A percentile compares a stretch with the other conserved stretches of the same genome.
Evolutionary conservation across 2,888 invertebrate species (phyloP).

Genomic region (Serrognathus titanus): DNA sequence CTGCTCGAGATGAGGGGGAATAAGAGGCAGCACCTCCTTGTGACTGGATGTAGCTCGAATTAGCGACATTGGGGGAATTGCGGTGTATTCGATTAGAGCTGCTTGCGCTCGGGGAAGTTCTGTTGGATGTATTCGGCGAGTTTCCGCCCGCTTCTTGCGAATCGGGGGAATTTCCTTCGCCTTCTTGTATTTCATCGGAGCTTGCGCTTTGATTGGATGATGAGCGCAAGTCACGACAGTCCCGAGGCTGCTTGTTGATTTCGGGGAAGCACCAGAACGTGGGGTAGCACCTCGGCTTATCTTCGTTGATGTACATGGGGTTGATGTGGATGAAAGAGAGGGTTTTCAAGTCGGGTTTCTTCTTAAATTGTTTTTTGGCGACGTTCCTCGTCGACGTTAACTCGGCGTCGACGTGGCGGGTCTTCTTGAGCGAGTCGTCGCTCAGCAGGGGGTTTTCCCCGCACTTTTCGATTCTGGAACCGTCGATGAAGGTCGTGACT

Average conservation of each 20-base stretch:
- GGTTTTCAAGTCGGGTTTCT: constrained; percentile 5
- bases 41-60: no score
- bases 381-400: background rate
- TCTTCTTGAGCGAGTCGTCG: background rate
- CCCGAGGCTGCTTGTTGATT: background rate
- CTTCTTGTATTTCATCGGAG: background rate
- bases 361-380: background rate
- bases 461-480: constrained; percentile 7
- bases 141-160: no score
- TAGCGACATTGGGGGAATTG: no score
- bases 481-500: constrained; percentile 1
- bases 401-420: background rate
- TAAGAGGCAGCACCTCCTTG: no score
- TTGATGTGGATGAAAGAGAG: constrained; percentile 8
- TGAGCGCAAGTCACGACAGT: background rate
- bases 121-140: no score
- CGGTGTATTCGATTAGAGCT: no score
- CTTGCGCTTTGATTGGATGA: no score
- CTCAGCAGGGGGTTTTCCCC: background rate
- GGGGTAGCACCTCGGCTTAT: constrained; percentile 12
- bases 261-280: constrained; percentile 16
- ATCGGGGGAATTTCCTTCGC: background rate
- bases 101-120: no score
- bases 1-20: no score
- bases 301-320: constrained; percentile 2